Evolutionary conservation across 2,888 invertebrate genomes (phyloP), one percentile per base, ranked within the genome.

Genomic region (Sicus ferrugineus): DNA sequence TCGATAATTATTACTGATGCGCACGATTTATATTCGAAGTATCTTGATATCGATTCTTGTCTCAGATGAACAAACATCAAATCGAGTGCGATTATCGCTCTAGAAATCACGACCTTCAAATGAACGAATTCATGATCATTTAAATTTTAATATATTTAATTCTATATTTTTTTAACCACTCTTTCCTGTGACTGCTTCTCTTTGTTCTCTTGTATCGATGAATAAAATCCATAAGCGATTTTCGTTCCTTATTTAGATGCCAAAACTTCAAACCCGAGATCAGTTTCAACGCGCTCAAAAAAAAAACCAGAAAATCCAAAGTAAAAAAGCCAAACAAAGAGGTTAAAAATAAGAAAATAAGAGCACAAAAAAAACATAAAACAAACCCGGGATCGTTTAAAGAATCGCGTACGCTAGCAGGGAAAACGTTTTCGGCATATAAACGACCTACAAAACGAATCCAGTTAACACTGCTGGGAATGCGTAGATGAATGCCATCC

Each of bases 381-480:
- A 26, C 2, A 26, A 28, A 9, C n/a, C 28, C 16, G 28, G 14
- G 56, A 23, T 56, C 30, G n/a, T 9, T 5, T 3, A 21, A 21
- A 54, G 3, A 23, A 9, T 21, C 3, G 28, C 5, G 26, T 23
- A 2, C n/a, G 9, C 0, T 14, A 28, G 16, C 4, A 19, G 23
- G 7, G 19, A 34, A 38, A 19, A 64, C 38, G 34, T 31, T 31
- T 64, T 30, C 21, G 52, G 19, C 52, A 52, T 52, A 50, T 21
- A 52, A 64, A 64, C 64, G 52, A 52, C 50, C 52, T 19, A 30
- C 31, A 31, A 62, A 62, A 46, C 26, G 62, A 2, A 26, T 2
- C 16, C 19, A 52, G 14, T 14, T 42, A 3, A 21, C 30, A 64
- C 31, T 23, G 21, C 26, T 2, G 26, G 16, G 26, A 19, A 64